Percentiles rank a stretch among this genome's conserved stretches.
Evolutionary conservation across 2,113 vertebrate genomes (phyloP).

Genomic region (Tyto alba): DNA sequence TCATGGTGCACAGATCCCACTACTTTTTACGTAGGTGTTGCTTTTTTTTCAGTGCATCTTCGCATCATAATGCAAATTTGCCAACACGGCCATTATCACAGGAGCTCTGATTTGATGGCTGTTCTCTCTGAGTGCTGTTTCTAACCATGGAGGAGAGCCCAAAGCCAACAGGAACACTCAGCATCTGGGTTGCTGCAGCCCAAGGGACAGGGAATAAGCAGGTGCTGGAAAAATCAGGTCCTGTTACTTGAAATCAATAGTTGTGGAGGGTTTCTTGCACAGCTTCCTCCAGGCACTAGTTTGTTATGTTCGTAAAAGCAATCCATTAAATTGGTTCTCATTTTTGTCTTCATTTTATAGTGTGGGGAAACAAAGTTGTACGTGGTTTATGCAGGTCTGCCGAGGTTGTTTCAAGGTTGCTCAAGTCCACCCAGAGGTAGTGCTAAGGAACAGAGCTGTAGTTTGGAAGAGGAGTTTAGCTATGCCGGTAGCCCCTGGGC

Average conservation of each 20-base stretch:
- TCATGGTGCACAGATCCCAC: fast-evolving
- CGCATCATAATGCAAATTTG: fast-evolving
- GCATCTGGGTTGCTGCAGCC: neutral
- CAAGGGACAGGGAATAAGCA: neutral
- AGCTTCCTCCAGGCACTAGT: neutral
- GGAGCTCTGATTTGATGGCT: neutral
- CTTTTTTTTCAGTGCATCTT: neutral
- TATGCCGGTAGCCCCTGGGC: neutral
- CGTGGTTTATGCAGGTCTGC: neutral
- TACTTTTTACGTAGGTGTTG: neutral
- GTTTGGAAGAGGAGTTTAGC: neutral
- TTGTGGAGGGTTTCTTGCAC: neutral
- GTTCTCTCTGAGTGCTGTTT: neutral
- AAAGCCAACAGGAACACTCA: neutral
- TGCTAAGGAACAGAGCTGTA: neutral
- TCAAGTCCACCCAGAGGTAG: neutral
- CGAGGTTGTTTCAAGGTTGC: neutral
- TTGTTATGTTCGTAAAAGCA: neutral
- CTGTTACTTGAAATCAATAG: neutral
- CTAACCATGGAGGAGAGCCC: neutral
- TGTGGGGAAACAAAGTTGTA: fast-evolving
- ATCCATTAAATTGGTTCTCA: neutral
- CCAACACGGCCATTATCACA: neutral
- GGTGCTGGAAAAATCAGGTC: neutral
- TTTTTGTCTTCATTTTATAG: neutral